These are phyloP conservation scores for Burhinus oedicnemus DNA, from an alignment of 2,113 vertebrate genomes.

Conservation along the genomic window DNA sequence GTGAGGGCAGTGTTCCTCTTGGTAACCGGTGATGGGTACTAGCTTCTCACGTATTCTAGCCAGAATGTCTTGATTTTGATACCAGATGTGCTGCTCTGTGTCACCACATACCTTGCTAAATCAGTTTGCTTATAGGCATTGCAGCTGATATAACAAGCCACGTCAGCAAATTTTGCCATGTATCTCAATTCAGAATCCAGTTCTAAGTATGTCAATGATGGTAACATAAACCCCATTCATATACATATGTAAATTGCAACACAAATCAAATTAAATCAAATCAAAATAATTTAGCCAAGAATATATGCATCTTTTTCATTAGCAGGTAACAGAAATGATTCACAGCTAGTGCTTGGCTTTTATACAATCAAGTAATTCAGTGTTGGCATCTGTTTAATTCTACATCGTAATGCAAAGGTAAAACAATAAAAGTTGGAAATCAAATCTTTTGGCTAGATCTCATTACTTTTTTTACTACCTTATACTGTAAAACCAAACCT, in stretches of 20 bases:
- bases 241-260: not conserved
- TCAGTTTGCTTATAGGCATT: slow-evolving; percentile 15
- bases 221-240: not conserved
- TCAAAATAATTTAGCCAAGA: slow-evolving; percentile 7
- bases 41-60: not conserved
- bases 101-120: slow-evolving; percentile 29
- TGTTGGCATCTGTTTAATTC: not conserved
- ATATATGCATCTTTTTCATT: not conserved
- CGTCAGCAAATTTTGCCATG: not conserved
- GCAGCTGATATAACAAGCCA: not conserved
- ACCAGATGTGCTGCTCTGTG: not conserved
- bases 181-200: not conserved
- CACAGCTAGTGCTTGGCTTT: slow-evolving; percentile 2
- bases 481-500: not conserved
- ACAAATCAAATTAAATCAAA: not conserved
- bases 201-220: not conserved
- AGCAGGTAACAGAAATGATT: slow-evolving; percentile 1
- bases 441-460: not conserved
- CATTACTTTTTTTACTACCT: not conserved
- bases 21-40: not conserved
- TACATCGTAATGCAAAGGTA: not conserved
- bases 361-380: not conserved
- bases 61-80: not conserved
- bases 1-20: not conserved
- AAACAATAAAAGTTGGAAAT: not conserved